These are phyloP conservation scores for Paracentrotus lividus DNA, from an alignment of 53 echinoderm and acorn worm species.

Conservation along the genomic window DNA sequence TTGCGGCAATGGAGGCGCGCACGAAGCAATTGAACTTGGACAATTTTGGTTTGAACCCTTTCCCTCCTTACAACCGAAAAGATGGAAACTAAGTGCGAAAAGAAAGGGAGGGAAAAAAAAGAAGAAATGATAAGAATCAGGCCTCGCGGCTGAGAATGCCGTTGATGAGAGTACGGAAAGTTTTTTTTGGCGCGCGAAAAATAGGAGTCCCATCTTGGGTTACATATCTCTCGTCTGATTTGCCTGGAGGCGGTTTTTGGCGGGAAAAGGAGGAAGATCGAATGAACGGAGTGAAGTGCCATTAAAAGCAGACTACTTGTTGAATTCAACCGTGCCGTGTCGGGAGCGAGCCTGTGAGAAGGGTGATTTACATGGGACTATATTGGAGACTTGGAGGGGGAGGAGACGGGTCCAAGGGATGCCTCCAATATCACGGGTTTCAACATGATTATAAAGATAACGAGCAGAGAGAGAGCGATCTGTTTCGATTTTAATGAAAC, in stretches of 20 bases:
- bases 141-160: slow-evolving; percentile 49
- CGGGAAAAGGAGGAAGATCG: slow-evolving; percentile 70
- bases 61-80: slow-evolving; percentile 1
- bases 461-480: neutral
- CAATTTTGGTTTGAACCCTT: slow-evolving; percentile 49
- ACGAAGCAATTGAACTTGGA: slow-evolving; percentile 53
- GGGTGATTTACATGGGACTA: slow-evolving; percentile 54
- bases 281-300: slow-evolving; percentile 69
- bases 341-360: slow-evolving; percentile 24
- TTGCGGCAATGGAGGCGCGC: slow-evolving; percentile 49
- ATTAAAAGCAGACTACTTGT: slow-evolving; percentile 83
- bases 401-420: slow-evolving; percentile 14
- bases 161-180: slow-evolving; percentile 51
- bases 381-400: neutral
- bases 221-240: slow-evolving; percentile 74
- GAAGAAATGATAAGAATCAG: slow-evolving; percentile 63
- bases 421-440: neutral
- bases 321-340: slow-evolving; percentile 77
- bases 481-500: neutral
- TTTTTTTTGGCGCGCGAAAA: slow-evolving; percentile 52
- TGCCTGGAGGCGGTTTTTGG: slow-evolving; percentile 59
- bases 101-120: slow-evolving; percentile 47
- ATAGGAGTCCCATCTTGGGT: slow-evolving; percentile 64
- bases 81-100: slow-evolving; percentile 34
- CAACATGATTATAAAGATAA: slow-evolving; percentile 27